Percentiles rank a stretch among this genome's conserved stretches.
phyloP scores from a whole-genome alignment of 2,113 vertebrate genomes.

The Lepisosteus osseus region DNA sequence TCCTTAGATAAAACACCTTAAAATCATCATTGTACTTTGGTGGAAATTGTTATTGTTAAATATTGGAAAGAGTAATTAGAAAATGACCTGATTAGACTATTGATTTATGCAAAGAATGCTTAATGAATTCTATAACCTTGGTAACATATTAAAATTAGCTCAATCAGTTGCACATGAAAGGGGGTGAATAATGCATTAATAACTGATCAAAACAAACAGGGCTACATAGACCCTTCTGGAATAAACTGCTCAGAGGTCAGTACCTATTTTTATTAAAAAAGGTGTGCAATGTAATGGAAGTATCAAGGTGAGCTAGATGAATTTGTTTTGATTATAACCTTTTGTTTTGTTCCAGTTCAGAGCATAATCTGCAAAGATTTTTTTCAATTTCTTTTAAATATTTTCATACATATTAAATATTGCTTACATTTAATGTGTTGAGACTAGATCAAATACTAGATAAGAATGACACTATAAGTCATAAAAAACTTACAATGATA shows the following conservation, averaged over 20 bases:
- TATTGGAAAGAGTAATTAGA: too few species aligned
- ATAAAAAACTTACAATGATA: too few species aligned
- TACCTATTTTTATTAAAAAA: conserved; percentile 37
- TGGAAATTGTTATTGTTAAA: too few species aligned
- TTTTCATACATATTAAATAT: conserved; percentile 33
- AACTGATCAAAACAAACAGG: conserved; percentile 48
- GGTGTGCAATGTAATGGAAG: too few species aligned
- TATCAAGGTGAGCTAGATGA: neutral
- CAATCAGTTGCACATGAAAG: conserved; percentile 30
- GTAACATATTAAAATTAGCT: conserved; percentile 42
- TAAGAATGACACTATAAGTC: too few species aligned
- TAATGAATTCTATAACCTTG: conserved; percentile 53
- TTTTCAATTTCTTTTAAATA: conserved; percentile 38
- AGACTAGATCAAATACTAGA: too few species aligned
- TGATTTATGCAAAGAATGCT: conserved; percentile 50
- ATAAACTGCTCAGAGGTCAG: conserved; percentile 31
- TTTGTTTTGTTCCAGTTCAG: too few species aligned
- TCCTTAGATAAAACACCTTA: too few species aligned
- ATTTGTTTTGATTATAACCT: neutral
- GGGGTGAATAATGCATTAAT: conserved; percentile 46
- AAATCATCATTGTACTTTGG: too few species aligned
- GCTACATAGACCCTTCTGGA: conserved; percentile 7
- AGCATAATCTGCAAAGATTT: neutral
- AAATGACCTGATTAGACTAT: conserved; percentile 47
- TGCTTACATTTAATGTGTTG: too few species aligned